Percentiles rank a stretch among this genome's conserved stretches.
phyloP scores from a whole-genome alignment of 1,140 invertebrate genomes.

The Condylostylus longicornis region DNA sequence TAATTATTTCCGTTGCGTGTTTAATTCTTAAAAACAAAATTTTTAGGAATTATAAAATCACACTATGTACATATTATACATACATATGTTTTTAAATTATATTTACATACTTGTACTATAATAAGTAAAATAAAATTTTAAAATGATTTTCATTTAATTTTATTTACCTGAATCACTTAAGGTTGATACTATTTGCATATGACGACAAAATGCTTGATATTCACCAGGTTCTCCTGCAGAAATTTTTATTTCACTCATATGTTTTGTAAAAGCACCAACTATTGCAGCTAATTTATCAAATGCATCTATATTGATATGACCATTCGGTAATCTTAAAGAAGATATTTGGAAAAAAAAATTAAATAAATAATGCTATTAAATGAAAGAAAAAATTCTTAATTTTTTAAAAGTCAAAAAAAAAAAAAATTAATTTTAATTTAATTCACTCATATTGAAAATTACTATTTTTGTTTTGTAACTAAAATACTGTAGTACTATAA shows the following conservation, averaged over 20 bases:
- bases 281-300: slow-evolving; percentile 31
- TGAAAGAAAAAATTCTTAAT: slow-evolving; percentile 6
- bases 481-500: too few relatives aligned
- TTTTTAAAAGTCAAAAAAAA: slow-evolving; percentile 1
- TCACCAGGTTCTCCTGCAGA: slow-evolving; percentile 17
- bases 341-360: slow-evolving; percentile 9
- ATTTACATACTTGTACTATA: too few relatives aligned
- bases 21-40: too few relatives aligned
- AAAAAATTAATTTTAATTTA: too few relatives aligned
- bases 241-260: slow-evolving; percentile 24
- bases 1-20: too few relatives aligned
- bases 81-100: too few relatives aligned
- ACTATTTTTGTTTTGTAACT: too few relatives aligned
- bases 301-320: slow-evolving; percentile 30
- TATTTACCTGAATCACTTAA: slow-evolving; percentile 24
- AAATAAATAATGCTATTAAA: slow-evolving; percentile 11
- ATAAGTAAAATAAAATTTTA: too few relatives aligned
- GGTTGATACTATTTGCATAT: slow-evolving; percentile 25
- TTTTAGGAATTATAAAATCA: too few relatives aligned
- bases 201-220: slow-evolving; percentile 23
- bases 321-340: slow-evolving; percentile 24
- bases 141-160: too few relatives aligned
- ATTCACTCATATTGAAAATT: too few relatives aligned
- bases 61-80: too few relatives aligned
- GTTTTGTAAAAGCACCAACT: slow-evolving; percentile 28